These are phyloP conservation scores for Premnoplex brunnescens DNA, from an alignment of 2,797 vertebrate genomes.

Conservation along the genomic window DNA sequence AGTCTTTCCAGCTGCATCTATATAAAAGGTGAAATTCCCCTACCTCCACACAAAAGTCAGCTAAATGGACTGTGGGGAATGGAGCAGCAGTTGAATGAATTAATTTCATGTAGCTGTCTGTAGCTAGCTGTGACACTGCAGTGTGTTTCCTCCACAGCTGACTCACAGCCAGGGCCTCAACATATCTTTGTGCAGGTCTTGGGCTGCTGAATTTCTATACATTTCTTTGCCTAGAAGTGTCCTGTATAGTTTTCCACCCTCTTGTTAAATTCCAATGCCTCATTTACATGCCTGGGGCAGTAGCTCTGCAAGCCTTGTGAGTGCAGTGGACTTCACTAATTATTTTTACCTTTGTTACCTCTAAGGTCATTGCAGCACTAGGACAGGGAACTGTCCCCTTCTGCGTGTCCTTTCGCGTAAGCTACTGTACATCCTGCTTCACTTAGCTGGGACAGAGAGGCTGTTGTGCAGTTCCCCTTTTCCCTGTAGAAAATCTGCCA, in stretches of 20 bases:
- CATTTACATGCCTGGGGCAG: background rate
- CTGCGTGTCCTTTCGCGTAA: background rate
- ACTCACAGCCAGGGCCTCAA: background rate
- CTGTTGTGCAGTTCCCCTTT: background rate
- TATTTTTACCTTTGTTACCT: background rate
- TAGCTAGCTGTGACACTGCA: slow-evolving; percentile 44
- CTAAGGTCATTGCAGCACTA: background rate
- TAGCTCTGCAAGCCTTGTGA: background rate
- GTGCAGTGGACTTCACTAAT: background rate
- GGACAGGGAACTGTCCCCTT: background rate
- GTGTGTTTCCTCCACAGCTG: background rate
- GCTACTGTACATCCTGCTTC: background rate
- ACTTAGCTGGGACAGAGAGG: background rate
- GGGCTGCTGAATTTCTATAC: background rate
- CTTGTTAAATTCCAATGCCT: background rate
- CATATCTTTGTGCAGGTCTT: background rate
- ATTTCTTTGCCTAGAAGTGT: background rate
- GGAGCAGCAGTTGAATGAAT: slow-evolving; percentile 48
- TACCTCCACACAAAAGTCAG: background rate
- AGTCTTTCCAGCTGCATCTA: slow-evolving; percentile 53
- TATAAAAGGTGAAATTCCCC: slow-evolving; percentile 66
- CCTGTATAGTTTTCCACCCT: background rate
- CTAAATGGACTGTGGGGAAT: slow-evolving; percentile 57
- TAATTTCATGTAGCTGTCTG: slow-evolving; percentile 51
- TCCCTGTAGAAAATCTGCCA: background rate